Evolutionary conservation across 2,888 invertebrate genomes (phyloP).

Genomic region (Imbricaverruca yamaguchii): DNA sequence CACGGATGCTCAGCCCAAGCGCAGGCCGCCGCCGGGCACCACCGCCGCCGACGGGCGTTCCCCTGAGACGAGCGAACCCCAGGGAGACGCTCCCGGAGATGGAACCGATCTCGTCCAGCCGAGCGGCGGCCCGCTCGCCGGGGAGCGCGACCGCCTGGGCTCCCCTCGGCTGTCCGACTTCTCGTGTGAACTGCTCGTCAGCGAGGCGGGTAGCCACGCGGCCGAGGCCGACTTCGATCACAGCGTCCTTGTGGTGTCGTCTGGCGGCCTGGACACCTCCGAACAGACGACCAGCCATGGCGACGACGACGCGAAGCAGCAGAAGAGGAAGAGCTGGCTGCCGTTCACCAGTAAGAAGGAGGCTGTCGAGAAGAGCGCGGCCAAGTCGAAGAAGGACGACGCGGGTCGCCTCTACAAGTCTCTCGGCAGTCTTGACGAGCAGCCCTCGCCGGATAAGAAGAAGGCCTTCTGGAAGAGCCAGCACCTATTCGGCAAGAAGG

Average conservation of each 20-base stretch:
- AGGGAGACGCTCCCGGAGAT: not conserved
- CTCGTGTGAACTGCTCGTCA: not conserved
- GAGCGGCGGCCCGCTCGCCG: not conserved
- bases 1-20: not conserved
- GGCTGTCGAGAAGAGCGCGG: not conserved
- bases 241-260: not conserved
- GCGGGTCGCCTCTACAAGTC: not conserved
- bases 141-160: not conserved
- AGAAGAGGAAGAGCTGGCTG: slow-evolving; percentile 1
- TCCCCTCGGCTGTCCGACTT: not conserved
- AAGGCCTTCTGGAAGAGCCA: slow-evolving; percentile 5
- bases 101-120: not conserved
- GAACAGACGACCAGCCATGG: not conserved
- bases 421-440: not conserved
- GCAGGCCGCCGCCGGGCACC: not conserved
- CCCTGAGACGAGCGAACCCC: not conserved
- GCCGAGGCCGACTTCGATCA: not conserved
- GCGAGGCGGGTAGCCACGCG: not conserved
- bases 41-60: not conserved
- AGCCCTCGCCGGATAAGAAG: not conserved
- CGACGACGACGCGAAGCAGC: not conserved
- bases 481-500: not conserved
- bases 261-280: not conserved
- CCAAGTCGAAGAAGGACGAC: not conserved
- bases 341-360: not conserved